phyloP scores from a whole-genome alignment of 1,140 invertebrate species.

The Centruroides sculpturatus region DNA sequence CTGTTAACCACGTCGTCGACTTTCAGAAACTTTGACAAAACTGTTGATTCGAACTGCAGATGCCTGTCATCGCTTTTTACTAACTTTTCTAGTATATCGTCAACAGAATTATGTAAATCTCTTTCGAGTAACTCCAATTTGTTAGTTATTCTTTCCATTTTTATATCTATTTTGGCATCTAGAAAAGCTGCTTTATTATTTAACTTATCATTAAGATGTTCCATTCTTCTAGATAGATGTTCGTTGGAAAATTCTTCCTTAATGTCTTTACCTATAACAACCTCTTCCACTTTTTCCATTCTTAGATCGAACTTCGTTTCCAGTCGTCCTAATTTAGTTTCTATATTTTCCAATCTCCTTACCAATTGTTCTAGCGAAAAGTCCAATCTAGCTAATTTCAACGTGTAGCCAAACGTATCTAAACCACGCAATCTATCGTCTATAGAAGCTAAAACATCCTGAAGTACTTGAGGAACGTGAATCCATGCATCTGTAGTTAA shows the following conservation, averaged over 20 bases:
- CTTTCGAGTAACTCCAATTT: constrained; percentile 14
- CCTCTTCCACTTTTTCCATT: constrained; percentile 29
- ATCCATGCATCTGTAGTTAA: constrained; percentile 2
- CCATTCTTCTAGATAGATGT: constrained; percentile 27
- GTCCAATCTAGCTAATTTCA: constrained; percentile 30
- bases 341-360: constrained; percentile 37
- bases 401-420: constrained; percentile 25
- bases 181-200: constrained; percentile 27
- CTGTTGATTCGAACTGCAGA: constrained; percentile 5
- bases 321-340: constrained; percentile 35
- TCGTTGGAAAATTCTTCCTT: constrained; percentile 31
- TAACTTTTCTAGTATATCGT: constrained; percentile 15
- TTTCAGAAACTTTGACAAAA: constrained; percentile 6
- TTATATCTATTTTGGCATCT: constrained; percentile 27
- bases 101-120: constrained; percentile 8
- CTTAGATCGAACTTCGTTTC: constrained; percentile 27
- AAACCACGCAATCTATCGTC: constrained; percentile 39
- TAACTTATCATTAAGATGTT: constrained; percentile 29
- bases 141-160: constrained; percentile 22
- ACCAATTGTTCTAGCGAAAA: constrained; percentile 31
- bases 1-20: constrained; percentile 3
- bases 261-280: constrained; percentile 23
- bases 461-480: constrained; percentile 1
- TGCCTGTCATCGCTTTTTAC: constrained; percentile 13
- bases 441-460: constrained; percentile 20